Conservation (phyloP, 2,888 invertebrate genomes). For the Anaspis maculata region DNA sequence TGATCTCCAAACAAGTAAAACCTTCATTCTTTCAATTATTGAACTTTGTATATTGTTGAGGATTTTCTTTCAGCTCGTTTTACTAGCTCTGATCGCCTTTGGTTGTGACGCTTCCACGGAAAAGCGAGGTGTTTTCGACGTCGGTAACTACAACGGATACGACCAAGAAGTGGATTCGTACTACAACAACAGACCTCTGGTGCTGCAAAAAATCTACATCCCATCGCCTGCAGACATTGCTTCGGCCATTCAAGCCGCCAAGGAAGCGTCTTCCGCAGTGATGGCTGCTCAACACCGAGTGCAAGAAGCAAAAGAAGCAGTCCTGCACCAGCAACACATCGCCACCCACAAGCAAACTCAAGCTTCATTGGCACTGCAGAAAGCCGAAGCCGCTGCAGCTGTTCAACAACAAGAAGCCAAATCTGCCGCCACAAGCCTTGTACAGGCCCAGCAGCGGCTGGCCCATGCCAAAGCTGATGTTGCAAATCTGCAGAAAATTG, state of each 20-base stretch:
- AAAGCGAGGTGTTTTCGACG: neutral
- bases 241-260: conserved; percentile 63
- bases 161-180: neutral
- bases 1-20: conserved; percentile 12
- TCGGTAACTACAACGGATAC: neutral
- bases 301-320: conserved; percentile 63
- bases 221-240: conserved; percentile 58
- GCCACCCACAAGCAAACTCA: conserved; percentile 68
- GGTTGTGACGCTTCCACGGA: neutral
- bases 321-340: conserved; percentile 61
- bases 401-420: conserved; percentile 59
- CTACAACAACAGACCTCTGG: neutral
- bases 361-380: conserved; percentile 47
- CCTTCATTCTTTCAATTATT: conserved; percentile 1
- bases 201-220: conserved; percentile 13
- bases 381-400: conserved; percentile 58
- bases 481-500: conserved; percentile 62
- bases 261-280: conserved; percentile 63
- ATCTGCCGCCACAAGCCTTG: conserved; percentile 56
- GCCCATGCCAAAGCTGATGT: conserved; percentile 63
- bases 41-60: too few relatives aligned
- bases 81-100: neutral
- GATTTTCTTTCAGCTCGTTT: neutral
- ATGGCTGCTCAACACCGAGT: conserved; percentile 65
- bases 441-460: conserved; percentile 60